phyloP scores from a whole-genome alignment of 2,113 vertebrate genomes.

The Gymnocephalus cernua region DNA sequence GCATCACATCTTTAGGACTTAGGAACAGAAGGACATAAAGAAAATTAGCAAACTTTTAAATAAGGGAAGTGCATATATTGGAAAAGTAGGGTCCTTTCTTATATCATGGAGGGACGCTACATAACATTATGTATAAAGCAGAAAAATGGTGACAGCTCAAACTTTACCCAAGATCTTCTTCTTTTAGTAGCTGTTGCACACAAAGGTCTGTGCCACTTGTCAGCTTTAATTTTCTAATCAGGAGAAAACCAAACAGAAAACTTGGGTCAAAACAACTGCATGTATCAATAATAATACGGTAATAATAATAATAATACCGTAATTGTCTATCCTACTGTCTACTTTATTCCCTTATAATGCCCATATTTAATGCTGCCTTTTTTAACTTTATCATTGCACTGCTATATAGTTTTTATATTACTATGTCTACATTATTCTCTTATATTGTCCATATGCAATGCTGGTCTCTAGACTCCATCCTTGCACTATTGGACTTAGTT shows the following conservation, averaged over 20 bases:
- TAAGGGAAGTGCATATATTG: neutral
- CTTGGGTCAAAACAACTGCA: neutral
- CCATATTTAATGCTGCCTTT: too few relatives aligned
- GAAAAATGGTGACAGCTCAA: neutral
- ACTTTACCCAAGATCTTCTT: constrained; percentile 90
- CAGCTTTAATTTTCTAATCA: constrained; percentile 83
- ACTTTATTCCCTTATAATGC: too few relatives aligned
- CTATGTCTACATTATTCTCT: too few relatives aligned
- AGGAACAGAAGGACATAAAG: neutral
- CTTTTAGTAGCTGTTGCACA: constrained; percentile 87
- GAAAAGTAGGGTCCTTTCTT: neutral
- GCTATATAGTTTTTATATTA: too few relatives aligned
- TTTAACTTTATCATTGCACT: too few relatives aligned
- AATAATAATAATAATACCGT: too few relatives aligned
- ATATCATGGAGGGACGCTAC: neutral
- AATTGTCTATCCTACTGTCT: too few relatives aligned
- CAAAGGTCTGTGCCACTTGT: constrained; percentile 85
- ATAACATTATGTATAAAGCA: neutral
- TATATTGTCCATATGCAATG: too few relatives aligned
- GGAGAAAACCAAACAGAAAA: constrained; percentile 7
- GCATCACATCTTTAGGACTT: constrained; percentile 90
- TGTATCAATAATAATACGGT: neutral
- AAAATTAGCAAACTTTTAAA: neutral
- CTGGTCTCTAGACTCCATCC: too few relatives aligned
- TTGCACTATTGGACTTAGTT: too few relatives aligned